Evolutionary conservation across 2,797 vertebrate species (phyloP), one percentile per base, ranked within the genome.

Genomic region (Enteromius argenteus): DNA sequence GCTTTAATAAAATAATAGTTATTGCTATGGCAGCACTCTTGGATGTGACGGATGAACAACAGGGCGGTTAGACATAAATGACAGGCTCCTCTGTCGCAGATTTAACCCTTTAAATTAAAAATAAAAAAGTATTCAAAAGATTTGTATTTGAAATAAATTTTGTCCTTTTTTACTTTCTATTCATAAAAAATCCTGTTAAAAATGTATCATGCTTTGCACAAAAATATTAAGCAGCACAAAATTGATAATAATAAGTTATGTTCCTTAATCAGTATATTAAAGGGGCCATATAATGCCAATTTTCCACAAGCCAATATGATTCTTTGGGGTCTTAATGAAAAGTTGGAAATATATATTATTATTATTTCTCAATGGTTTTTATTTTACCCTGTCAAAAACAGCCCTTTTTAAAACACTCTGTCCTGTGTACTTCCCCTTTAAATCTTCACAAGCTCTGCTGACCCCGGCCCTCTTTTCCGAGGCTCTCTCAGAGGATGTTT

Each of bases 1-100:
- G 76, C 42, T 90, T 89, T 93, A 90, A 94, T 93, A 92, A 92
- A 90, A 89, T 89, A 89, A 93, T 93, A 87, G 93, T 93, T 93
- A 91, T 89, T 88, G 85, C 87, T 90, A 88, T 86, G 88, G 64
- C 19, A 37, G 62, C 51, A 15, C 37, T 27, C 21, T 3, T 37
- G 42, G 19, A 23, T 69, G 23, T 78, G 35, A 42, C 3, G 1
- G 11, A 83, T 75, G 30, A 51, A 35, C 21, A 74, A 75, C n/a
- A 83, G 39, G 64, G 30, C 23, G 30, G 13, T 3, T 19, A 49
- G 69, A 73, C 21, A 60, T 30, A 62, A 69, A 67, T 66, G 10
- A n/a, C 5, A 27, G 2, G 6, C 15, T 15, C 27, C 3, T 64
- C 69, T 49, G 58, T 74, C 30, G 21, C 19, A 46, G 19, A 64